A percentile compares a stretch with the other conserved stretches of the same genome.
phyloP scores from a whole-genome alignment of 1,140 invertebrate genomes.

The Aphidius gifuensis region DNA sequence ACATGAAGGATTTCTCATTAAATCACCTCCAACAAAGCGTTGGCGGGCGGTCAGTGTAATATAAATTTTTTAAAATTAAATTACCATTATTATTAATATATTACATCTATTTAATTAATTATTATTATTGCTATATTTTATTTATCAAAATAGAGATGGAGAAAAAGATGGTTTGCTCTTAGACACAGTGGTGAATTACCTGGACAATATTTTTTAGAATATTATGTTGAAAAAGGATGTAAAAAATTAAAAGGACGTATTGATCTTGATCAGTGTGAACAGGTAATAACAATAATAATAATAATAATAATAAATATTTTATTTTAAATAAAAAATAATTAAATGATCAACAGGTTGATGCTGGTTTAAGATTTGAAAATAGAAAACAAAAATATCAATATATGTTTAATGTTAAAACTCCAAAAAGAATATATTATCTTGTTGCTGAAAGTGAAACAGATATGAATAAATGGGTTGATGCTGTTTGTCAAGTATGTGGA shows the following conservation, averaged over 20 bases:
- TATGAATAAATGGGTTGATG: constrained; percentile 94
- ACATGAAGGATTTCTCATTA: constrained; percentile 86
- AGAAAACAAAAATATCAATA: constrained; percentile 78
- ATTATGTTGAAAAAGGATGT: constrained; percentile 84
- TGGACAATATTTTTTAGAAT: constrained; percentile 89
- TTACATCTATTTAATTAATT: constrained; percentile 1
- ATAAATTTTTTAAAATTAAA: constrained; percentile 10
- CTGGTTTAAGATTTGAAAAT: constrained; percentile 78
- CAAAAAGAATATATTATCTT: constrained; percentile 84
- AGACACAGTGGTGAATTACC: constrained; percentile 86
- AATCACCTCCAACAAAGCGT: constrained; percentile 86
- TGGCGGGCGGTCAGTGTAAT: constrained; percentile 73
- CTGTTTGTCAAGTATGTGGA: constrained; percentile 88
- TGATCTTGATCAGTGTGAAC: constrained; percentile 92
- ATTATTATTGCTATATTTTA: constrained; percentile 14
- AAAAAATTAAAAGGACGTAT: constrained; percentile 87
- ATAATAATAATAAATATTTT: background rate
- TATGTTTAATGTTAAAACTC: constrained; percentile 87
- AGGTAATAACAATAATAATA: constrained; percentile 58
- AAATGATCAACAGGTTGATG: constrained; percentile 65
- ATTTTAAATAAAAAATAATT: background rate
- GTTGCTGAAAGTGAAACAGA: constrained; percentile 86
- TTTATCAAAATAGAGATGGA: constrained; percentile 75
- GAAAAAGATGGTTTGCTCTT: constrained; percentile 88
- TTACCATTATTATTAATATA: background rate